Base-by-base conservation (phyloP, 1,140 invertebrate genomes). In the Lethocerus indicus region DNA sequence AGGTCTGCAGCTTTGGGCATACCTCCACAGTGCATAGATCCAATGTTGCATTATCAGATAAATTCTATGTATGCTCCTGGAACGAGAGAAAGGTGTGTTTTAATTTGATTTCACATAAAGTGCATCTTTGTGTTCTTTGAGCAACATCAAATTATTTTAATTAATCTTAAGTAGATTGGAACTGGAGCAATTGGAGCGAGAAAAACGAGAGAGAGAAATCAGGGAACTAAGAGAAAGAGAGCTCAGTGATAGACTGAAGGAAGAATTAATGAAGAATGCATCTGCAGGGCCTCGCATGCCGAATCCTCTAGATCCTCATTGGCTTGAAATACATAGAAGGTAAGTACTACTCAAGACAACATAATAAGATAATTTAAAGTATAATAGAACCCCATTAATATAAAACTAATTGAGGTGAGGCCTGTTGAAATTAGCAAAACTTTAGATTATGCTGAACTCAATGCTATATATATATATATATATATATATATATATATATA, bases 281-380 rank as follows among this genome's bases (percentile, higher is more conserved):
- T 46, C 55, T 26, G 56, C 55, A 63, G 75, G 66, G 3, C 69
- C 71, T 39, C 72, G 78, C 54, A 58, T 65, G 47, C 71, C 82
- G 2, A 73, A 69, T 32, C 67, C 75, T 2, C 71, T 92, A 42
- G 89, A 94, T 65, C 83, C 86, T 0, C 87, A 92, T 61, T 93
- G 87, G 87, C 63, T 93, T 44, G 91, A 94, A 60, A 74, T 90
- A 58, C 87, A 90, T 60, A 70, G 88, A 56, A 74, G 87, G 60
- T 74, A 68, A 57, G 59, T 59, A n/a, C n/a, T n/a, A n/a, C n/a
- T n/a, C n/a, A n/a, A n/a, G n/a, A n/a, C n/a, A n/a, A n/a, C n/a
- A n/a, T n/a, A n/a, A n/a, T n/a, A n/a, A n/a, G n/a, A n/a, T n/a
- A n/a, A n/a, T n/a, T n/a, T n/a, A n/a, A n/a, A n/a, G n/a, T n/a